These are phyloP conservation scores for Galendromus occidentalis DNA, from an alignment of 1,140 invertebrate species.

Conservation along the genomic window DNA sequence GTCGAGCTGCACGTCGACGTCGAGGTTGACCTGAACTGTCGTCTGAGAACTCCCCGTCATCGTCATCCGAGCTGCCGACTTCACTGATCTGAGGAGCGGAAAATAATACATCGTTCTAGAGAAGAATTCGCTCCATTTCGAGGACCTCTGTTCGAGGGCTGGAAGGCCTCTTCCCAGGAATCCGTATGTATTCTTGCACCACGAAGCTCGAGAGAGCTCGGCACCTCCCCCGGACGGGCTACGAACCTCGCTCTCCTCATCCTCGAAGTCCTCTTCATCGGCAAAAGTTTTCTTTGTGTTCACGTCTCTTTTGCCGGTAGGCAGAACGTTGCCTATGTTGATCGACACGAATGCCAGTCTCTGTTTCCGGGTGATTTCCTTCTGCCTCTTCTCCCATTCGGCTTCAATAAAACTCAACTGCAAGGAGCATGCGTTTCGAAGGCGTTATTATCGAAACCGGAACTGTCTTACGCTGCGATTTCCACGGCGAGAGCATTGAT, in stretches of 20 bases:
- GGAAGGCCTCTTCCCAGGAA: no score
- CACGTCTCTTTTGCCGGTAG: not conserved
- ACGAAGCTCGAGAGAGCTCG: no score
- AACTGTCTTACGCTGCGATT: no score
- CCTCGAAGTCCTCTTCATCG: not conserved
- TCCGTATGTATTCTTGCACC: no score
- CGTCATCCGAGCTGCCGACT: not conserved
- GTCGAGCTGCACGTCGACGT: not conserved
- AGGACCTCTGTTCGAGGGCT: no score
- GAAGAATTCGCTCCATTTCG: not conserved
- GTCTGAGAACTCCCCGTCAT: not conserved
- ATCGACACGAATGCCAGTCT: not conserved
- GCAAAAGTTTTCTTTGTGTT: not conserved
- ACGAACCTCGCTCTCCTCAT: slow-evolving; percentile 4
- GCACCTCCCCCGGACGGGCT: no score
- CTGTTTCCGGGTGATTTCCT: not conserved
- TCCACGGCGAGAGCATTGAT: no score
- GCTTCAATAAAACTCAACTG: not conserved
- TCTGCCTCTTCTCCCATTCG: slow-evolving; percentile 2
- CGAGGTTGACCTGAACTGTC: not conserved
- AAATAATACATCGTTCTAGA: not conserved
- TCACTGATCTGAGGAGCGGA: not conserved
- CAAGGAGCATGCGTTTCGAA: not conserved
- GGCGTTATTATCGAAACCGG: no score
- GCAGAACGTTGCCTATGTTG: slow-evolving; percentile 3